Conservation (phyloP, 1,140 invertebrate genomes). For the Macrosteles quadrilineatus region DNA sequence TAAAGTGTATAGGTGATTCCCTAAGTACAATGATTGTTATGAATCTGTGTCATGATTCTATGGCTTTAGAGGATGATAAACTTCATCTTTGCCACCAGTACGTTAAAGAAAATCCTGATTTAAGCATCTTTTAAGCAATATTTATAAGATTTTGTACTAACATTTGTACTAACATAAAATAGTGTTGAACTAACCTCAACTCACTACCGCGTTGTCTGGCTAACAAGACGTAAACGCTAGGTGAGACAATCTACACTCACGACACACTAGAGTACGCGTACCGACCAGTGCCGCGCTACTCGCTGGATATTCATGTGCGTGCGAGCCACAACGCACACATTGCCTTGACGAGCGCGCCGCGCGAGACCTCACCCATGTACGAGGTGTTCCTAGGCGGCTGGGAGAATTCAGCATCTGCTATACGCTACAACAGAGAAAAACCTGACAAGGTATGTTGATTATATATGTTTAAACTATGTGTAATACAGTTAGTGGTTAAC, state of each 20-base stretch:
- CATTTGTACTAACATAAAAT: too few relatives aligned
- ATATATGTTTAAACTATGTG: background rate
- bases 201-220: too few relatives aligned
- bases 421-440: constrained; percentile 61
- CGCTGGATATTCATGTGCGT: constrained; percentile 71
- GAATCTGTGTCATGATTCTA: too few relatives aligned
- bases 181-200: too few relatives aligned
- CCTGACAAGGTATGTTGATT: constrained; percentile 58
- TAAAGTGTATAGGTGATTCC: too few relatives aligned
- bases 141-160: too few relatives aligned
- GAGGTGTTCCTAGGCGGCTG: constrained; percentile 67
- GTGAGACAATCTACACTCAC: constrained; percentile 26
- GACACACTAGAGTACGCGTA: constrained; percentile 52
- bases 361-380: constrained; percentile 69
- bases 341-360: constrained; percentile 61
- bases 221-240: background rate
- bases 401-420: constrained; percentile 62
- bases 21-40: too few relatives aligned
- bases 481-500: background rate
- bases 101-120: too few relatives aligned
- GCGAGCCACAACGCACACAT: constrained; percentile 77
- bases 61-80: too few relatives aligned
- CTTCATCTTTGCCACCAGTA: too few relatives aligned
- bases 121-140: too few relatives aligned
- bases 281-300: constrained; percentile 63